These are phyloP conservation scores for Campoplex capitator DNA, from an alignment of 2,888 invertebrate species.

Conservation along the genomic window DNA sequence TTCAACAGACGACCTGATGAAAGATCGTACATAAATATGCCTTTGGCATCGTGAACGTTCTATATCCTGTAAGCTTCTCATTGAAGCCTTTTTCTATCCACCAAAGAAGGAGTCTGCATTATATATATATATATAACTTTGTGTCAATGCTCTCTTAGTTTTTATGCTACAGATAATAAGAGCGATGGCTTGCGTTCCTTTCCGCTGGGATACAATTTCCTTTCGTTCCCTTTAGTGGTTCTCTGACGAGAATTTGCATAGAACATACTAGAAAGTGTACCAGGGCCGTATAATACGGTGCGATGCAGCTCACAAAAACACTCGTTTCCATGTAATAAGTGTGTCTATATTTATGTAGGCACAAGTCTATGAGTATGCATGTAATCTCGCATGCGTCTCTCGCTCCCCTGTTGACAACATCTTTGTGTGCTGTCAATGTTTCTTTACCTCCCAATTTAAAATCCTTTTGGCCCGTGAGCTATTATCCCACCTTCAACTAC, in stretches of 20 bases:
- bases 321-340: background rate
- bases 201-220: slow-evolving; percentile 54
- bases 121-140: background rate
- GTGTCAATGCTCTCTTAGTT: background rate
- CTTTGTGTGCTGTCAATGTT: slow-evolving; percentile 42
- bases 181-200: slow-evolving; percentile 3
- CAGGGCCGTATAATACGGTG: slow-evolving; percentile 29
- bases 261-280: slow-evolving; percentile 5
- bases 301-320: slow-evolving; percentile 20
- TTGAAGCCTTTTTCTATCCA: slow-evolving; percentile 14
- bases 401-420: slow-evolving; percentile 35
- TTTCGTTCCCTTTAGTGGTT: slow-evolving; percentile 52
- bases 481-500: slow-evolving; percentile 28
- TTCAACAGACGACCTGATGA: background rate
- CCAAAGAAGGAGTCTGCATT: background rate
- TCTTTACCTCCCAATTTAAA: slow-evolving; percentile 55
- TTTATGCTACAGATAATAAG: slow-evolving; percentile 12
- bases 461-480: slow-evolving; percentile 43
- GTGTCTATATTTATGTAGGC: background rate
- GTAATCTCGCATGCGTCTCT: slow-evolving; percentile 19
- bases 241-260: slow-evolving; percentile 43
- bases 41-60: slow-evolving; percentile 19
- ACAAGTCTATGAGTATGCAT: background rate
- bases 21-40: slow-evolving; percentile 17
- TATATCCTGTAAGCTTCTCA: slow-evolving; percentile 1